These are phyloP conservation scores for Acanthopagrus latus DNA, from an alignment of 2,797 vertebrate species.

Conservation along the genomic window DNA sequence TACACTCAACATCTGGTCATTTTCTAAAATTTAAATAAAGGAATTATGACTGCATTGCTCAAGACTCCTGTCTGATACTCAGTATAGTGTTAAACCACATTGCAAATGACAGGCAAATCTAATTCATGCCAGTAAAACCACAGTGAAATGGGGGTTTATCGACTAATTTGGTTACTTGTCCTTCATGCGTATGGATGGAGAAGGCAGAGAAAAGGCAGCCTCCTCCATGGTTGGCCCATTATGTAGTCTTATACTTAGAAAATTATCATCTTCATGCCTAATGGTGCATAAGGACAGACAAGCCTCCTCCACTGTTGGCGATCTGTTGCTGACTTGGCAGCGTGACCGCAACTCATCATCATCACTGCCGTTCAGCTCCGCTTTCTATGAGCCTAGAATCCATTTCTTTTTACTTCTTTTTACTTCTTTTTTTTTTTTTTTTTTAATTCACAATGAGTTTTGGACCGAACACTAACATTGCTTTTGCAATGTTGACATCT, in stretches of 20 bases:
- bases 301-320: conserved; percentile 60
- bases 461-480: conserved; percentile 31
- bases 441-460: conserved; percentile 32
- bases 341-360: conserved; percentile 38
- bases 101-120: conserved; percentile 22
- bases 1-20: background rate
- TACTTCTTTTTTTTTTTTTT: background rate
- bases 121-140: conserved; percentile 4
- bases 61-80: conserved; percentile 7
- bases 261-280: conserved; percentile 47
- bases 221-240: conserved; percentile 43
- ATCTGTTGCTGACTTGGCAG: conserved; percentile 57
- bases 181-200: conserved; percentile 36
- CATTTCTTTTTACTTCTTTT: background rate
- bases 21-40: background rate
- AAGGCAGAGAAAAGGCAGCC: conserved; percentile 34
- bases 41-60: background rate
- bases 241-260: conserved; percentile 47
- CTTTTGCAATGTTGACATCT: conserved; percentile 25
- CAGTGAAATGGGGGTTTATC: conserved; percentile 9
- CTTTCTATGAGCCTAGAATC: conserved; percentile 15
- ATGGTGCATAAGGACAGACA: conserved; percentile 53
- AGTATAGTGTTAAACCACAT: background rate
- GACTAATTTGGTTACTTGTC: conserved; percentile 50
- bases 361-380: conserved; percentile 28